These are phyloP conservation scores for Hylomyscus alleni DNA, from an alignment of 2,797 vertebrate species.

Conservation along the genomic window DNA sequence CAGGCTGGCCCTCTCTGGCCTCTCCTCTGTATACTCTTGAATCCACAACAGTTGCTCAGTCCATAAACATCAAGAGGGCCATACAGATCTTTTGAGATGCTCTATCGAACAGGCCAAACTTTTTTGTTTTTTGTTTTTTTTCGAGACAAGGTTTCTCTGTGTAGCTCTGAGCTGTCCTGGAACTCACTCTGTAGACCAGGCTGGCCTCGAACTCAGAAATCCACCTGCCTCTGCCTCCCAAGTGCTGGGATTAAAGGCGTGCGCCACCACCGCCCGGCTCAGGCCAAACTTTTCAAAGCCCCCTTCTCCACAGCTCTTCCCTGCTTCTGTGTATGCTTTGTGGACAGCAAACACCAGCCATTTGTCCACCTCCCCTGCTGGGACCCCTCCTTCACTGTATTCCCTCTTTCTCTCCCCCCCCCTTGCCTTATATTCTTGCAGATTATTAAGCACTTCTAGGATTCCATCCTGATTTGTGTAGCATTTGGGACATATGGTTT, in stretches of 20 bases:
- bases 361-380: neutral
- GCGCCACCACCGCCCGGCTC: no score
- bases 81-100: neutral
- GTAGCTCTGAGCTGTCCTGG: no score
- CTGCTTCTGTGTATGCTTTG: neutral
- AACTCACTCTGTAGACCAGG: no score
- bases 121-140: no score
- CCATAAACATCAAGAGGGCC: neutral
- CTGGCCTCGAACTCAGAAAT: no score
- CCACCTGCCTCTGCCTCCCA: no score
- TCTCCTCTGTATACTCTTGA: neutral
- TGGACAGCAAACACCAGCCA: neutral
- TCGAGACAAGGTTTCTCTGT: no score
- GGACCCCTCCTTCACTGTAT: neutral
- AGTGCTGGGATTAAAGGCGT: no score
- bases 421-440: neutral
- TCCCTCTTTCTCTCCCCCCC: neutral
- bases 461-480: neutral
- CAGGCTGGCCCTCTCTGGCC: neutral
- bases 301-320: neutral
- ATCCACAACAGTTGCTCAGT: neutral
- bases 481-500: neutral
- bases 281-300: neutral
- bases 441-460: slow-evolving; percentile 10
- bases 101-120: neutral